These are phyloP conservation scores for Spea hammondii DNA, from an alignment of 2,797 vertebrate genomes.

Conservation along the genomic window DNA sequence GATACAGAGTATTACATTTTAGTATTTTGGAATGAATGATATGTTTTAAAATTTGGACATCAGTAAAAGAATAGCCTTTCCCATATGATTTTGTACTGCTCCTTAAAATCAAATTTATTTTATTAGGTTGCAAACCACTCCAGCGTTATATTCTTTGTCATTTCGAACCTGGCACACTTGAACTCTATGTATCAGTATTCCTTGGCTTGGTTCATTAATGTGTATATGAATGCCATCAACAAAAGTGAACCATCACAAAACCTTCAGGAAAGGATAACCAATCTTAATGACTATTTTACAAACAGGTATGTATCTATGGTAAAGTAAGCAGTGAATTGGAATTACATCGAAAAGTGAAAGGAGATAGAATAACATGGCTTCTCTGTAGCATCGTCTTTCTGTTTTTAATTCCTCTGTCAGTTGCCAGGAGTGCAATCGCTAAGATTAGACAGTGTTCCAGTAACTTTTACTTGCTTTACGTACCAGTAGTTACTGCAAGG, in stretches of 20 bases:
- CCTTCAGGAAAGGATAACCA: slow-evolving; percentile 59
- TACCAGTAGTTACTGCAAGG: slow-evolving; percentile 39
- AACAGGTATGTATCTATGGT: slow-evolving; percentile 53
- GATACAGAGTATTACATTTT: no score
- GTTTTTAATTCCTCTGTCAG: slow-evolving; percentile 14
- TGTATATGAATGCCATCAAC: slow-evolving; percentile 60
- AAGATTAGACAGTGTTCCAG: slow-evolving; percentile 19
- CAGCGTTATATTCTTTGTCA: slow-evolving; percentile 64
- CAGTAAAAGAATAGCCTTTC: no score
- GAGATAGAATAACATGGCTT: no score
- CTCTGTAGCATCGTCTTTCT: slow-evolving; percentile 7
- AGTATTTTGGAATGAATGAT: no score
- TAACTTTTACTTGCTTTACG: slow-evolving; percentile 40
- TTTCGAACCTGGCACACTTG: slow-evolving; percentile 62
- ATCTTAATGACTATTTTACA: slow-evolving; percentile 56
- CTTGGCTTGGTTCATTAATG: slow-evolving; percentile 63
- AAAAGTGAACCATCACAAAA: slow-evolving; percentile 57
- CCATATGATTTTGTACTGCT: no score
- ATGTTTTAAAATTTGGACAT: no score
- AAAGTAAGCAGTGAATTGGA: background rate
- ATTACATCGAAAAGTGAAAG: no score
- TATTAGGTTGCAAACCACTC: slow-evolving; percentile 60
- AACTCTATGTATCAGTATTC: slow-evolving; percentile 63
- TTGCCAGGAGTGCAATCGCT: slow-evolving; percentile 29
- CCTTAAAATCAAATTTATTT: no score